Conservation (phyloP, 2,888 invertebrate species). For the Mycogona germanica region DNA sequence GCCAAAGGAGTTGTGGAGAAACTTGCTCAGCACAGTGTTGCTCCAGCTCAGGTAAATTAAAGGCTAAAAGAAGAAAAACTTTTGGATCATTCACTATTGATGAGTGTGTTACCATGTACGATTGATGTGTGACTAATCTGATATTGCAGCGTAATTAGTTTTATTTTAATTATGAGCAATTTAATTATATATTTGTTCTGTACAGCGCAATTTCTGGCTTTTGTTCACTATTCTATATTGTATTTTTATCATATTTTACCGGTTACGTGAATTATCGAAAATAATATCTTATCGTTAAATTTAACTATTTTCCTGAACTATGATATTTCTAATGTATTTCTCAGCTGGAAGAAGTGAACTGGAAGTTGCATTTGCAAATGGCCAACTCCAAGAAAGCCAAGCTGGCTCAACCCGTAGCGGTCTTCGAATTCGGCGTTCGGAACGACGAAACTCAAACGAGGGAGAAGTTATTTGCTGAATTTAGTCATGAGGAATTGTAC, state of each 20-base stretch:
- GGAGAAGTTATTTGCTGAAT: constrained; percentile 31
- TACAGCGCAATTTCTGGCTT: too few species aligned
- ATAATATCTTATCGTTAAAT: too few species aligned
- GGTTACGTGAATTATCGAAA: too few species aligned
- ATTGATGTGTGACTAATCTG: too few species aligned
- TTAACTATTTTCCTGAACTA: too few species aligned
- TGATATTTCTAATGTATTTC: constrained; percentile 10
- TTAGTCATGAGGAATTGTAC: constrained; percentile 33
- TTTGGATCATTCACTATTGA: too few species aligned
- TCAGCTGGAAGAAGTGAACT: constrained; percentile 32
- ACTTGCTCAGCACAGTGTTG: constrained; percentile 30
- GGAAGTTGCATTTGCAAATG: constrained; percentile 33
- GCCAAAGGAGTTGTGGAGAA: constrained; percentile 31
- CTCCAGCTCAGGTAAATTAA: constrained; percentile 30
- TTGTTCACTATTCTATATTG: too few species aligned
- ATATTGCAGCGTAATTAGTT: neutral
- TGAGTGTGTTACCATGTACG: too few species aligned
- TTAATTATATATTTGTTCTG: neutral
- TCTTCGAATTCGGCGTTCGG: constrained; percentile 30
- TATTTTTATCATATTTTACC: too few species aligned
- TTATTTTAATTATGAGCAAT: neutral
- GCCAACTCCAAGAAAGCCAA: constrained; percentile 31
- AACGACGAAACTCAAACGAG: constrained; percentile 24
- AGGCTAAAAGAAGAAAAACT: neutral
- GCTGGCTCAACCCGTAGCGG: constrained; percentile 32